phyloP scores from a whole-genome alignment of 2,113 vertebrate genomes.

The Sorex araneus region DNA sequence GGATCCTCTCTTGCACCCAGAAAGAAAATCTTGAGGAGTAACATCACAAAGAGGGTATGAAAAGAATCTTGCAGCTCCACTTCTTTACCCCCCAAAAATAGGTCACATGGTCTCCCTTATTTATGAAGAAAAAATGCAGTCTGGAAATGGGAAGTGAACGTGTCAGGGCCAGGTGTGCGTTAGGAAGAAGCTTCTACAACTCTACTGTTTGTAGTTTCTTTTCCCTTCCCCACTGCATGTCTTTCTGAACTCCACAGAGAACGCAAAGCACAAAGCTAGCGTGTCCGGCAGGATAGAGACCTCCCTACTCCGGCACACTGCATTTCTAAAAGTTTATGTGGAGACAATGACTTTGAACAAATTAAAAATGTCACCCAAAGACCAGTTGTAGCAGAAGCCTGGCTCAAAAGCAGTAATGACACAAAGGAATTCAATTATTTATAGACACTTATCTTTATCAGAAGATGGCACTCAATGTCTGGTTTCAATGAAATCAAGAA shows the following conservation, averaged over 20 bases:
- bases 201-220: neutral
- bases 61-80: neutral
- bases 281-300: neutral
- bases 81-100: neutral
- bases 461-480: slow-evolving; percentile 61
- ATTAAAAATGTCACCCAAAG: slow-evolving; percentile 58
- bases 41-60: neutral
- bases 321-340: slow-evolving; percentile 31
- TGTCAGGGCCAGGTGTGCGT: neutral
- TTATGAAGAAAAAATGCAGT: neutral
- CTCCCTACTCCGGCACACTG: slow-evolving; percentile 10
- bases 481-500: slow-evolving; percentile 72
- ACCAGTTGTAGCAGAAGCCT: slow-evolving; percentile 49
- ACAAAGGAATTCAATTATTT: slow-evolving; percentile 74
- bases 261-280: neutral
- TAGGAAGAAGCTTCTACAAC: neutral
- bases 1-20: slow-evolving; percentile 9
- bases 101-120: neutral
- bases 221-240: neutral
- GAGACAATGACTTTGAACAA: slow-evolving; percentile 52
- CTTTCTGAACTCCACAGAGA: neutral
- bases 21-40: slow-evolving; percentile 17
- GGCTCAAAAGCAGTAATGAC: slow-evolving; percentile 53
- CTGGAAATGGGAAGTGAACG: neutral
- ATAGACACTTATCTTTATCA: slow-evolving; percentile 65